These are phyloP conservation scores for Maniola hyperantus DNA, from an alignment of 2,888 invertebrate genomes.

Conservation along the genomic window DNA sequence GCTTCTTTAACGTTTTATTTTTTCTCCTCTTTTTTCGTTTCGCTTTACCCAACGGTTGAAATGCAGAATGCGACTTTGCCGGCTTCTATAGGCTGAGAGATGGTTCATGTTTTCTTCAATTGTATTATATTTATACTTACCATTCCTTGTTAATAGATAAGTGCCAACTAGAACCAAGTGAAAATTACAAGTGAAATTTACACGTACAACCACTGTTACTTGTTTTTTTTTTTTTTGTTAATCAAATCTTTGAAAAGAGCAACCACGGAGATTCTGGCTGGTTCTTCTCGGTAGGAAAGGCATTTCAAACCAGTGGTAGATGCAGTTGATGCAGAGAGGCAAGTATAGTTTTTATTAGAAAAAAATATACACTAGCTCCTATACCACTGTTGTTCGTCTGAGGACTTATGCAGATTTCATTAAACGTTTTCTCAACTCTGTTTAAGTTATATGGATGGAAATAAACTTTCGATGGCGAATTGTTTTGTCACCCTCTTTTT, in stretches of 20 bases:
- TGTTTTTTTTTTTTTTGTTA: no score
- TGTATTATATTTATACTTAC: background rate
- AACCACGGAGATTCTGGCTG: no score
- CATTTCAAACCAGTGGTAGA: no score
- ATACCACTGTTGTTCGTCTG: conserved; percentile 48
- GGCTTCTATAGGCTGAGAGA: conserved; percentile 41
- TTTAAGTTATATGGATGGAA: conserved; percentile 43
- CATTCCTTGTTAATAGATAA: no score
- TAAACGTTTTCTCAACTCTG: conserved; percentile 47
- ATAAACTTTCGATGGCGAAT: conserved; percentile 45
- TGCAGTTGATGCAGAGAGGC: no score
- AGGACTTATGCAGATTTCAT: conserved; percentile 59
- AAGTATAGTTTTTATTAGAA: background rate
- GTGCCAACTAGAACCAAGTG: no score
- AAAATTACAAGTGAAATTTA: no score
- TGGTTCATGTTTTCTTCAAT: background rate
- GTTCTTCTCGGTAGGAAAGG: no score
- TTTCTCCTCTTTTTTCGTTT: conserved; percentile 47
- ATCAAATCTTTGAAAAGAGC: no score
- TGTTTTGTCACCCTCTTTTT: conserved; percentile 44
- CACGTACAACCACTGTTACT: no score
- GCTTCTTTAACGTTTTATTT: conserved; percentile 58
- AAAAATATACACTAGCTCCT: background rate
- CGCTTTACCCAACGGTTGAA: conserved; percentile 54
- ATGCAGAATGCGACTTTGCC: conserved; percentile 66